phyloP scores from a whole-genome alignment of 2,797 vertebrate species.

The Phoeniculus purpureus region DNA sequence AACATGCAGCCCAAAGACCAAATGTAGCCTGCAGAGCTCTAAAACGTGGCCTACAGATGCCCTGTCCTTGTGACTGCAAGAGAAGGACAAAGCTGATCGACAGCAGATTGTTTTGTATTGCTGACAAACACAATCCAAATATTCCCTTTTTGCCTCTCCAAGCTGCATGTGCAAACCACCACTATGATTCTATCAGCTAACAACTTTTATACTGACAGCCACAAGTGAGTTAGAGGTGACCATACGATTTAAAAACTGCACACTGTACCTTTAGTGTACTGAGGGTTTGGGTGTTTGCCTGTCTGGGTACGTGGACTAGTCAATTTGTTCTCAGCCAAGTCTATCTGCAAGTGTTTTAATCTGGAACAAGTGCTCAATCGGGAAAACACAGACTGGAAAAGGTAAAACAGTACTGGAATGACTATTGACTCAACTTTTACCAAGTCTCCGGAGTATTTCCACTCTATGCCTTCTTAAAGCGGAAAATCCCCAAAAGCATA shows the following conservation, averaged over 20 bases:
- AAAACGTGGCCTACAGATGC: conserved; percentile 65
- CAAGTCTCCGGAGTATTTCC: background rate
- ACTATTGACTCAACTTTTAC: background rate
- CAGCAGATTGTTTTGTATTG: conserved; percentile 28
- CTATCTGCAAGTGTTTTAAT: background rate
- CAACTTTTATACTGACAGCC: background rate
- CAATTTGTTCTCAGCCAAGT: background rate
- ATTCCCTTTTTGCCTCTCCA: conserved; percentile 12
- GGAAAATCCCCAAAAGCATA: background rate
- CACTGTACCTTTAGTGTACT: background rate
- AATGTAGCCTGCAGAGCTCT: conserved; percentile 70
- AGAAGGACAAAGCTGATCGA: conserved; percentile 70
- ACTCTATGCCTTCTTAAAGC: background rate
- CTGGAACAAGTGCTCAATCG: accelerated
- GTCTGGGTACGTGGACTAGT: background rate
- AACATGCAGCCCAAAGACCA: conserved; percentile 70
- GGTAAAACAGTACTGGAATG: background rate
- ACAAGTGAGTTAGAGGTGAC: background rate
- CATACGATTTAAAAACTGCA: background rate
- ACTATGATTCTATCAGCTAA: background rate
- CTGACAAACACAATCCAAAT: conserved; percentile 42
- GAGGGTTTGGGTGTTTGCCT: background rate
- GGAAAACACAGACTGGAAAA: background rate
- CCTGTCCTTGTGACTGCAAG: conserved; percentile 66
- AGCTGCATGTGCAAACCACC: background rate